A percentile compares a stretch with the other conserved stretches of the same genome.
Evolutionary conservation across 1,140 invertebrate genomes (phyloP).

Genomic region (Belonocnema kinseyi): DNA sequence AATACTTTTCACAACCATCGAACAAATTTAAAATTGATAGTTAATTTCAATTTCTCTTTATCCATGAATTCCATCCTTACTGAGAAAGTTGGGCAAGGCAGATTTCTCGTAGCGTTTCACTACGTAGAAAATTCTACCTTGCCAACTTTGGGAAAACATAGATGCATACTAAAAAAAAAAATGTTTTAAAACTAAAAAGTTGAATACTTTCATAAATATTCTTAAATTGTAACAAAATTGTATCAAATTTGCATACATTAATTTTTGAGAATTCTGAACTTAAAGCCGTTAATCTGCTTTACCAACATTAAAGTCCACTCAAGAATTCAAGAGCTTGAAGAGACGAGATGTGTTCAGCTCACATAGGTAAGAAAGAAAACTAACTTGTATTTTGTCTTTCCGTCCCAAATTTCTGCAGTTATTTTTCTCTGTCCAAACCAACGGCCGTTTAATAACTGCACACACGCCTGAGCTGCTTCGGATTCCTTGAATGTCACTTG

Average conservation of each 20-base stretch:
- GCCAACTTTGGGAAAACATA: neutral
- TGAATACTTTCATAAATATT: neutral
- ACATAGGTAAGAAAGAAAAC: constrained; percentile 46
- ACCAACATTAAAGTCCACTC: neutral
- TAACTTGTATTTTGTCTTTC: constrained; percentile 93
- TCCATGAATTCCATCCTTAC: too few species aligned
- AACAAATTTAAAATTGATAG: too few species aligned
- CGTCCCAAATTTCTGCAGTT: constrained; percentile 94
- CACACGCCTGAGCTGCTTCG: constrained; percentile 93
- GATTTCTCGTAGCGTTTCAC: neutral
- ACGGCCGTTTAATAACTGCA: constrained; percentile 92
- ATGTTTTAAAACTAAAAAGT: neutral
- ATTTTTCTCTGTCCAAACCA: constrained; percentile 93
- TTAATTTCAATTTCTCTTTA: too few species aligned
- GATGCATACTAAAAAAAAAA: neutral
- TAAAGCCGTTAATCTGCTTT: neutral
- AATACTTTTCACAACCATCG: too few species aligned
- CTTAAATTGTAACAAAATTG: too few species aligned
- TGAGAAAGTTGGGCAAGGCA: neutral
- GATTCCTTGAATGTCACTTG: constrained; percentile 93
- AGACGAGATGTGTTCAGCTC: too few species aligned
- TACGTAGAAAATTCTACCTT: neutral
- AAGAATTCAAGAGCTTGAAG: neutral
- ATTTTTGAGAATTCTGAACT: neutral
- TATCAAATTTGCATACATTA: too few species aligned